These are phyloP conservation scores for Nemotelus nigrinus DNA, from an alignment of 2,888 invertebrate genomes.

Conservation along the genomic window DNA sequence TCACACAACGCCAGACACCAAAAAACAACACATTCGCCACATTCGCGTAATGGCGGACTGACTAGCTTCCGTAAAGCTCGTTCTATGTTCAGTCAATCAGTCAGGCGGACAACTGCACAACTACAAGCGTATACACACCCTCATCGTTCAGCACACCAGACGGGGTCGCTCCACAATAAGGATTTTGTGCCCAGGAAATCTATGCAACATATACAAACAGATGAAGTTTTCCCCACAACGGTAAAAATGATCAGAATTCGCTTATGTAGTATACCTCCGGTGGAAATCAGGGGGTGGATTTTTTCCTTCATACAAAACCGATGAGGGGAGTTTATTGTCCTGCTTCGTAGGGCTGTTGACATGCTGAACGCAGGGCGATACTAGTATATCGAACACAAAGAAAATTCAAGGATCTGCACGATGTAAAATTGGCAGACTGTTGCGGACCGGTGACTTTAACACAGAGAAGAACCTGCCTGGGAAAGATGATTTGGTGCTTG, in stretches of 20 bases:
- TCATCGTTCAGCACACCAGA: neutral
- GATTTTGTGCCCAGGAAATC: slow-evolving; percentile 28
- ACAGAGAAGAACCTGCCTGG: neutral
- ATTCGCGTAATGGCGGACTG: slow-evolving; percentile 43
- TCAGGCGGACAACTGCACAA: neutral
- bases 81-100: neutral
- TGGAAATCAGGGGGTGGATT: no score
- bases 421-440: slow-evolving; percentile 41
- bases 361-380: neutral
- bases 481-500: slow-evolving; percentile 26
- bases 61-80: slow-evolving; percentile 24
- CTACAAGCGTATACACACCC: neutral
- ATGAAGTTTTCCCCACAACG: no score
- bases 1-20: slow-evolving; percentile 36
- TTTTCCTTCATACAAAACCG: neutral
- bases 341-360: neutral
- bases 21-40: slow-evolving; percentile 30
- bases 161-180: slow-evolving; percentile 14
- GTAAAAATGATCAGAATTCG: no score
- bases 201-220: neutral
- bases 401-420: slow-evolving; percentile 30
- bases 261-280: no score
- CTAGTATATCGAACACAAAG: slow-evolving; percentile 5
- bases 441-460: slow-evolving; percentile 36
- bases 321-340: neutral